phyloP scores from a whole-genome alignment of 2,797 vertebrate species.

The Melanotaenia parkinsoni region DNA sequence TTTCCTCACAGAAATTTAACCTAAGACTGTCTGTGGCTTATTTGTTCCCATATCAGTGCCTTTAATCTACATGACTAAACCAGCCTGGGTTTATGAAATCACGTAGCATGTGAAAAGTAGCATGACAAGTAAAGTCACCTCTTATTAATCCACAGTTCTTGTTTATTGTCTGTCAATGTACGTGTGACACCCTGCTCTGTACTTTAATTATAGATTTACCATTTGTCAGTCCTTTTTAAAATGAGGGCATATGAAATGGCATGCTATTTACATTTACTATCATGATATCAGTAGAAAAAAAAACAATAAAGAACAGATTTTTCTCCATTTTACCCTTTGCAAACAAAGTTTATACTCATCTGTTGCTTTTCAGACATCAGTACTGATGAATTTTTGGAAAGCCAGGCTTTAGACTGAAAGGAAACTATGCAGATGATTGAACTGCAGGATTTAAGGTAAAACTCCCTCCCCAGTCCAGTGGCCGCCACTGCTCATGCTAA shows the following conservation, averaged over 20 bases:
- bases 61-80: not conserved
- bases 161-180: not conserved
- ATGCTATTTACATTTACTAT: not conserved
- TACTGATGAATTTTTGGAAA: not conserved
- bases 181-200: not conserved
- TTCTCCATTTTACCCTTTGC: constrained; percentile 4
- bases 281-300: not conserved
- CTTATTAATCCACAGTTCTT: not conserved
- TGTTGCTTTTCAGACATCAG: constrained; percentile 4
- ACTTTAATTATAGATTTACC: not conserved
- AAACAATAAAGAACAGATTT: constrained; percentile 1
- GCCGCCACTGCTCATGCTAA: constrained; percentile 50
- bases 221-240: not conserved
- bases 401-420: constrained; percentile 7
- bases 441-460: constrained; percentile 39
- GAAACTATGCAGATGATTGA: constrained; percentile 25
- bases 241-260: not conserved
- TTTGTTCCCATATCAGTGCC: constrained; percentile 12
- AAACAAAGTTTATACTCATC: constrained; percentile 1
- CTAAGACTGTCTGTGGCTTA: not conserved
- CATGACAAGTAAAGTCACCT: not conserved
- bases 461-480: constrained; percentile 36
- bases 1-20: constrained; percentile 26
- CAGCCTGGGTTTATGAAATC: not conserved
- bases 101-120: not conserved